Base-by-base conservation (phyloP, 2,113 vertebrate genomes). In the Dascyllus trimaculatus region DNA sequence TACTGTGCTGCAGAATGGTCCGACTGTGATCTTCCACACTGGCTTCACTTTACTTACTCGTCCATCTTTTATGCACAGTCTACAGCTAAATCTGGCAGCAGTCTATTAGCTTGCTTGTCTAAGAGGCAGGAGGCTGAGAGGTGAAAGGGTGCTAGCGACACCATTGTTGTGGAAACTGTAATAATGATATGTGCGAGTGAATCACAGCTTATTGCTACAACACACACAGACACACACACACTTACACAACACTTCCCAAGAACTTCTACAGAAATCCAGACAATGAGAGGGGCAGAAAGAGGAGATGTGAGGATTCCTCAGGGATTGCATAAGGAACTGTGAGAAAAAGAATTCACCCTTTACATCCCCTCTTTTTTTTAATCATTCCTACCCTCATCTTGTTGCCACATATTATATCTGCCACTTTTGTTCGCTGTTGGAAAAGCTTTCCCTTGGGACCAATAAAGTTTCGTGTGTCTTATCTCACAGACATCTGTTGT, bases 271-370 rank as follows among this genome's bases (percentile, higher is more conserved):
- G 60, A 87, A 80, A 69, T 71, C 40, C 75, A 82, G 78, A 89
- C 85, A 89, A 87, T 85, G 43, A 22, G 71, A 63, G 81, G 66
- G 83, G 71, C 71, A 85, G 71, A 67, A 61, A 66, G 83, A 86
- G 43, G 70, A 89, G 81, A 85, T 72, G 85, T 82, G 85, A 80
- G 85, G 79, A 89, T 90, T 92, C 91, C 88, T 85, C 51, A 68
- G 84, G 82, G 88, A 85, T 85, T 84, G 88, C 80, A 85, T 84
- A 80, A 82, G 85, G 57, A 84, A 64, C 72, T 76, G 52, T 60
- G 81, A 80, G 83, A 68, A 88, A 86, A 74, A 67, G 43, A 82
- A 85, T 48, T 78, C 68, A 84, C 64, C 78, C 75, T 56, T 84
- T 66, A 69, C 54, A 82, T 64, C 43, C 62, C 53, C 25, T 11